Evolutionary conservation across 2,888 invertebrate species (phyloP).

Genomic region (Escarpia spicata): DNA sequence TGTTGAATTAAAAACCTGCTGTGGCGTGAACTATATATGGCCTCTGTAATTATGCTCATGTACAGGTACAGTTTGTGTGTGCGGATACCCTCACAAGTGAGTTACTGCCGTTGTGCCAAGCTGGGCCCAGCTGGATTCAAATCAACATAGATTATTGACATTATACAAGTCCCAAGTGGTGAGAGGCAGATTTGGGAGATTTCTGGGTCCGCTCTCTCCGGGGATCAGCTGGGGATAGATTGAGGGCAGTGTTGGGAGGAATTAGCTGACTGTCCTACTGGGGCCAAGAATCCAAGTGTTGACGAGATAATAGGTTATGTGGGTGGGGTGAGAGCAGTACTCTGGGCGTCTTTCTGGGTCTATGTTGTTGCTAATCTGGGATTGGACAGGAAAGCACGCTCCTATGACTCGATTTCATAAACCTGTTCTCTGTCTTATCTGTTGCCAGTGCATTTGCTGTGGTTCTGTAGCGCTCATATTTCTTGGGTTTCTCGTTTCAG

Average conservation of each 20-base stretch:
- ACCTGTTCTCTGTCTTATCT: not conserved
- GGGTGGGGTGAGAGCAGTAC: not conserved
- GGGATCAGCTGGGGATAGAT: not conserved
- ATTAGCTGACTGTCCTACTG: not conserved
- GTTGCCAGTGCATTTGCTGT: not conserved
- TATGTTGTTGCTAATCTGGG: not conserved
- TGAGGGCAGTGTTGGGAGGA: not conserved
- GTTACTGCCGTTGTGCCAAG: not conserved
- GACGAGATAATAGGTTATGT: not conserved
- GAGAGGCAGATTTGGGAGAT: not conserved
- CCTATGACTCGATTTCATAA: not conserved
- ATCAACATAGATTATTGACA: constrained; percentile 6
- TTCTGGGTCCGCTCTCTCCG: not conserved
- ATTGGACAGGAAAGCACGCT: not conserved
- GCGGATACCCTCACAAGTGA: not conserved
- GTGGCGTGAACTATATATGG: not conserved
- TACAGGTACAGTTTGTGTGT: not conserved
- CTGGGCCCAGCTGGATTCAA: not conserved
- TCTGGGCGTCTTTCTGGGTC: not conserved
- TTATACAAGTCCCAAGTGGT: not conserved
- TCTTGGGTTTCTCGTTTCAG: not conserved
- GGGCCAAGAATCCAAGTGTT: not conserved
- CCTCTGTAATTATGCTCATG: not conserved
- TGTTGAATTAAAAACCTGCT: not conserved
- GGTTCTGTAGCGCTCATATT: not conserved